A percentile compares a stretch with the other conserved stretches of the same genome.
Evolutionary conservation across 1,140 invertebrate genomes (phyloP).

Genomic region (Diuraphis noxia): DNA sequence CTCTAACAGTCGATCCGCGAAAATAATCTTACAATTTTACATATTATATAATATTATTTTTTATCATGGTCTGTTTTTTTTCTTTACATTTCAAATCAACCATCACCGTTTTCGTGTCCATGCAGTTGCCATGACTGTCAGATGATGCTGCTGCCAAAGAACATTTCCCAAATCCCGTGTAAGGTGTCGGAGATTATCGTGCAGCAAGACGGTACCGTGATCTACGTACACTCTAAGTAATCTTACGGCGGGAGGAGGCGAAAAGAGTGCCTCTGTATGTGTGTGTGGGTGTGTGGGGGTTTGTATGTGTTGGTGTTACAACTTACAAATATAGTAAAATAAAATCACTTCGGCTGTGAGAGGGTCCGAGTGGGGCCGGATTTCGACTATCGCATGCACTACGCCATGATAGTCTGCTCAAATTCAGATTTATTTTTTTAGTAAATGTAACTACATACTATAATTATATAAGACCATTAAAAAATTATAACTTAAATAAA

Average conservation of each 20-base stretch:
- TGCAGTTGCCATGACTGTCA: constrained; percentile 4
- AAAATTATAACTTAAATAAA: too few relatives aligned
- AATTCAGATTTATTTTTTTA: too few relatives aligned
- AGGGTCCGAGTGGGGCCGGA: background rate
- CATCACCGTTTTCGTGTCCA: too few relatives aligned
- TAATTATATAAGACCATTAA: too few relatives aligned
- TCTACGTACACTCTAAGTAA: constrained; percentile 35
- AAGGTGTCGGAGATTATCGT: background rate
- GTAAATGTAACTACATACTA: too few relatives aligned
- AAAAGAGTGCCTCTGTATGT: background rate
- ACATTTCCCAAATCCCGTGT: background rate
- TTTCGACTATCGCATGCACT: background rate
- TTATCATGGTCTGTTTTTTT: background rate
- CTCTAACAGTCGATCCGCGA: too few relatives aligned
- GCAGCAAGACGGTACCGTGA: background rate
- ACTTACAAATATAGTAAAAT: too few relatives aligned
- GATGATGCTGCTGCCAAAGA: background rate
- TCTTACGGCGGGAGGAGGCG: background rate
- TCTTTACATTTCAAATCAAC: background rate
- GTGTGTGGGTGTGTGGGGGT: background rate
- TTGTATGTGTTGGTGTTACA: too few relatives aligned
- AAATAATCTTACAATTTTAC: too few relatives aligned
- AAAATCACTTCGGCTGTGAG: background rate
- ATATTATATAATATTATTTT: background rate
- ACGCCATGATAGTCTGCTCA: too few relatives aligned